Conservation (phyloP, 2,888 invertebrate species). For the Harmothoe impar region DNA sequence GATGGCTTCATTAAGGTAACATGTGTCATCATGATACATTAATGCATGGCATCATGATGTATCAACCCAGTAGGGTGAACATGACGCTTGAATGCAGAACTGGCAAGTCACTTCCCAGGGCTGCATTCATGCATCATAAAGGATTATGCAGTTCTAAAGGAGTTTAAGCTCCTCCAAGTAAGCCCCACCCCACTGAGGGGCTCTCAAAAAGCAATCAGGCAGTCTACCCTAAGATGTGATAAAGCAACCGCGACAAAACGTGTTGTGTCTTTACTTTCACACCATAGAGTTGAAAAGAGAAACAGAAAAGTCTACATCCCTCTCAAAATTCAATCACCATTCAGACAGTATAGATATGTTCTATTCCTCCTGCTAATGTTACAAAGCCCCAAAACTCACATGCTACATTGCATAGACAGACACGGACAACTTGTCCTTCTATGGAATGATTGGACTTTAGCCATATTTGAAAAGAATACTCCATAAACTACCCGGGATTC, state of each 20-base stretch:
- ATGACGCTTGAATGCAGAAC: background rate
- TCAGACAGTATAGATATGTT: background rate
- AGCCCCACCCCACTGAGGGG: background rate
- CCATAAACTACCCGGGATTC: background rate
- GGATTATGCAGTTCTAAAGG: too few species aligned
- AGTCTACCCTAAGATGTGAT: background rate
- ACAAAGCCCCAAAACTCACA: background rate
- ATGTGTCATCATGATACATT: too few species aligned
- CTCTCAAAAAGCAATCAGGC: constrained; percentile 13
- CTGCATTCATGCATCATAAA: too few species aligned
- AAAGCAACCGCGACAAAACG: background rate
- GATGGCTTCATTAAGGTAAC: too few species aligned
- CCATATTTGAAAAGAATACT: background rate
- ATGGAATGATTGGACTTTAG: background rate
- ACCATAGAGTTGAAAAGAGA: background rate
- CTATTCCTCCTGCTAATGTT: background rate
- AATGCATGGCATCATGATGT: too few species aligned
- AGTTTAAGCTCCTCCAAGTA: background rate
- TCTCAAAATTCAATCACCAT: constrained; percentile 19
- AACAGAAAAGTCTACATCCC: background rate
- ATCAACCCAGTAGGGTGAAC: too few species aligned
- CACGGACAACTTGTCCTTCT: background rate
- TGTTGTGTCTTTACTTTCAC: background rate
- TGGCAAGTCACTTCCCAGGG: background rate
- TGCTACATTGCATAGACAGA: background rate